A percentile compares a stretch with the other conserved stretches of the same genome.
Evolutionary conservation across 2,797 vertebrate species (phyloP).

Genomic region (Pagetopsis macropterus): DNA sequence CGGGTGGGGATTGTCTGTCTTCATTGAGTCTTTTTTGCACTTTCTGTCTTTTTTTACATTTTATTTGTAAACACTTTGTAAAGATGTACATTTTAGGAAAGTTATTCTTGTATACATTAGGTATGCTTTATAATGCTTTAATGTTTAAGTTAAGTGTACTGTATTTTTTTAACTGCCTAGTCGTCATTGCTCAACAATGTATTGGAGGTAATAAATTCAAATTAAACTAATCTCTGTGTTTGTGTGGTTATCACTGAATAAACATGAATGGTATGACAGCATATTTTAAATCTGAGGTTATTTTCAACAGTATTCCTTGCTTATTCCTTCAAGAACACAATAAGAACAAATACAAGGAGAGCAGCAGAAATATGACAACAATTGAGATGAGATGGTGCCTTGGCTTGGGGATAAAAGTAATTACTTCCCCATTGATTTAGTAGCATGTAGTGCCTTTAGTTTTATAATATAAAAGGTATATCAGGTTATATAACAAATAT

Average conservation of each 20-base stretch:
- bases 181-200: constrained; percentile 80
- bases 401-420: background rate
- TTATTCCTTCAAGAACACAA: background rate
- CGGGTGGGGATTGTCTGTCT: constrained; percentile 77
- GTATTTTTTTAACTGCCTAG: constrained; percentile 85
- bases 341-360: background rate
- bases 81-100: constrained; percentile 87
- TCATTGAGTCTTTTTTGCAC: constrained; percentile 81
- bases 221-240: constrained; percentile 61
- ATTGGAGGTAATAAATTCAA: constrained; percentile 83
- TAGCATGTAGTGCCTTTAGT: background rate
- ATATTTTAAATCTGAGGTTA: background rate
- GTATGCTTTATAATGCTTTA: constrained; percentile 80
- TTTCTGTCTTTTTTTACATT: constrained; percentile 76
- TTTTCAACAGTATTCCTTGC: background rate
- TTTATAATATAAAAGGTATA: background rate
- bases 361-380: background rate
- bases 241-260: constrained; percentile 24
- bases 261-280: background rate
- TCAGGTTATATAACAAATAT: background rate
- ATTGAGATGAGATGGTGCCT: background rate
- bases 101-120: constrained; percentile 83
- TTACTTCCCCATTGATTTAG: background rate
- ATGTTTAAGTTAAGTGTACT: constrained; percentile 84
- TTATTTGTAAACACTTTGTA: constrained; percentile 86